Base-by-base conservation (phyloP, 1,140 invertebrate genomes). In the Armadillidium nasatum region DNA sequence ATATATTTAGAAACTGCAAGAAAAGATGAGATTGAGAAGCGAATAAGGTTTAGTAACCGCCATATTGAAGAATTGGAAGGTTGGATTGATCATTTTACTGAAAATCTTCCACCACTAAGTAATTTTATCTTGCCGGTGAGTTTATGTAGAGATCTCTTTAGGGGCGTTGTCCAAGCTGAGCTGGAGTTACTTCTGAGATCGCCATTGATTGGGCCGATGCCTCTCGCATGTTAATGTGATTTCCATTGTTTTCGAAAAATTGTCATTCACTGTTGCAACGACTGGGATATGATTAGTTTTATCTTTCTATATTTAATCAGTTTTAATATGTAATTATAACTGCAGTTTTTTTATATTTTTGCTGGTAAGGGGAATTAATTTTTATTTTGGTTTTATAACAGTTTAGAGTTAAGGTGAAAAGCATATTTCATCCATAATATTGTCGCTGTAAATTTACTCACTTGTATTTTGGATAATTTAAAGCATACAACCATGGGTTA, bases 121-220 rank as follows among this genome's bases (percentile, higher is more conserved):
- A 90, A 92, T 81, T 93, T 92, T 82, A 92, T 93, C 79, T 87
- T 93, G 78, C 92, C 92, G 44, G 91, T 92, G 87, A 86, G 85
- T 81, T 10, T 43, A 66, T n/a, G 21, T 72, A 23, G 33, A n/a
- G n/a, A n/a, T n/a, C 33, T 23, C 80, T 66, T 69, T 9, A 54
- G 10, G 19, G 0, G 43, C 10, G 86, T 85, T 86, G 84, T 79
- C 85, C 85, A 66, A 85, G 86, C 71, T 54, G n/a, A 83, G 85
- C 77, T 79, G 83, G 66, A 82, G 85, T 54, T 73, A 83, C 44
- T 80, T 79, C 11, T 79, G 87, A 21, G 86, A 87, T 81, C 50
- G 85, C 10, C 84, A 85, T 43, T 82, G 86, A 72, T 74, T 2
- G 43, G 0, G 15, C 2, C 22, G 46, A 15, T 10, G 44, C 19